phyloP scores from a whole-genome alignment of 1,140 invertebrate species.

The Saccostrea cuccullata region DNA sequence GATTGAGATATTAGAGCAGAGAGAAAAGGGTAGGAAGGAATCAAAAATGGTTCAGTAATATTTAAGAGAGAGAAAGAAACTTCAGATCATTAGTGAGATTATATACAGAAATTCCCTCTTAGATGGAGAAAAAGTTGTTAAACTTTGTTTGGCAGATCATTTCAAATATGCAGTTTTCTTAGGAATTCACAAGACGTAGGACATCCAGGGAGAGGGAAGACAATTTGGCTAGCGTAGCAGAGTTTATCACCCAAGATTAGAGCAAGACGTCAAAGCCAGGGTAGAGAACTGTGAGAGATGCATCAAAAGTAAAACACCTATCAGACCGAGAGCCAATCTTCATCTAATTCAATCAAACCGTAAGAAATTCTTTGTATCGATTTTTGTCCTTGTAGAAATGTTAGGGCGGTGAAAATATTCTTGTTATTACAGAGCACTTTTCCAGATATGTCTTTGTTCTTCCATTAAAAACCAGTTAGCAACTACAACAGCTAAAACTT shows the following conservation, averaged over 20 bases:
- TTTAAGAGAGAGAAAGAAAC: too few relatives aligned
- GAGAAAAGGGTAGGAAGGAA: background rate
- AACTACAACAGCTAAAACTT: conserved; percentile 19
- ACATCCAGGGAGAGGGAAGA: conserved; percentile 22
- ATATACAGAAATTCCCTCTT: background rate
- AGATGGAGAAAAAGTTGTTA: conserved; percentile 12
- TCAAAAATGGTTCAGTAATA: background rate
- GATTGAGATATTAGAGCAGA: background rate
- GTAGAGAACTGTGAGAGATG: conserved; percentile 8
- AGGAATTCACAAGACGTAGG: conserved; percentile 19
- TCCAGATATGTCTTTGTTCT: background rate
- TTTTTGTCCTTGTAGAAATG: background rate
- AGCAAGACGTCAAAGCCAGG: too few relatives aligned
- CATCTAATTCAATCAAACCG: background rate
- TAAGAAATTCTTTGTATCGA: background rate
- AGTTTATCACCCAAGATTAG: background rate
- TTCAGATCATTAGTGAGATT: too few relatives aligned
- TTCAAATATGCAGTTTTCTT: conserved; percentile 8
- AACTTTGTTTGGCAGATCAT: conserved; percentile 13
- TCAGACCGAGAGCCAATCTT: background rate
- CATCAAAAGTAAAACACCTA: background rate
- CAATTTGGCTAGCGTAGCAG: background rate
- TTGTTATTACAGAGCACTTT: conserved; percentile 31
- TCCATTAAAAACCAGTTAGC: background rate
- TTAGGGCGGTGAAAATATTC: conserved; percentile 4